Evolutionary conservation across 53 echinoderm and acorn worm genomes (phyloP), one percentile per base, ranked within the genome.

Genomic region (Antedon mediterranea): DNA sequence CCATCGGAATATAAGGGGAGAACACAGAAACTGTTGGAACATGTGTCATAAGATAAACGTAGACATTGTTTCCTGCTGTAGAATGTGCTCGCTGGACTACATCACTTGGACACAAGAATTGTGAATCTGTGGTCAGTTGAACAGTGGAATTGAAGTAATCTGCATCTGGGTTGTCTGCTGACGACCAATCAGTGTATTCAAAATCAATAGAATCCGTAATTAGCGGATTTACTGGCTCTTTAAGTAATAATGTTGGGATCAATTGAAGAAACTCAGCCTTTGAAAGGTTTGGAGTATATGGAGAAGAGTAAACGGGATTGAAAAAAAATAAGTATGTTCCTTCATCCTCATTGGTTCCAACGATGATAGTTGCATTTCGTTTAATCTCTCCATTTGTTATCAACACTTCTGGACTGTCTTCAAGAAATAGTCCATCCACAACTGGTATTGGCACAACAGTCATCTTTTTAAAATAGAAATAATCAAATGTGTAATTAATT

Each of bases 301-400:
- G 57, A 32, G 72, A 13, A 29, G 71, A 71, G 84, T 43, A 78
- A 11, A 18, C 57, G 9, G 57, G 57, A 18, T 18, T 2, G 23
- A 70, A 78, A 75, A 87, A 34, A 6, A 82, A 75, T 0, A 31
- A 31, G 20, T 86, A 72, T 32, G 83, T 37, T 0, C 93, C 93
- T 74, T 93, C 93, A 77, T 93, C 90, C 23, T 43, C 71, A 79
- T 88, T 93, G 37, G 85, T 82, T 32, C 93, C 93, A 30, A 90
- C 77, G 43, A 90, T 3, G 71, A 93, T 86, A 30, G 88, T 75
- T 0, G 79, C 78, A 2, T 57, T 23, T 32, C 79, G 76, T 75
- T 90, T 83, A 79, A 93, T 88, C 57, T 87, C 87, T 28, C 81
- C 82, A 23, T 85, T 78, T 18, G 80, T 71, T 11, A 90, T 30